Percentiles rank a stretch among this genome's conserved stretches.
phyloP scores from a whole-genome alignment of 2,113 vertebrate species.

The Sardina pilchardus region DNA sequence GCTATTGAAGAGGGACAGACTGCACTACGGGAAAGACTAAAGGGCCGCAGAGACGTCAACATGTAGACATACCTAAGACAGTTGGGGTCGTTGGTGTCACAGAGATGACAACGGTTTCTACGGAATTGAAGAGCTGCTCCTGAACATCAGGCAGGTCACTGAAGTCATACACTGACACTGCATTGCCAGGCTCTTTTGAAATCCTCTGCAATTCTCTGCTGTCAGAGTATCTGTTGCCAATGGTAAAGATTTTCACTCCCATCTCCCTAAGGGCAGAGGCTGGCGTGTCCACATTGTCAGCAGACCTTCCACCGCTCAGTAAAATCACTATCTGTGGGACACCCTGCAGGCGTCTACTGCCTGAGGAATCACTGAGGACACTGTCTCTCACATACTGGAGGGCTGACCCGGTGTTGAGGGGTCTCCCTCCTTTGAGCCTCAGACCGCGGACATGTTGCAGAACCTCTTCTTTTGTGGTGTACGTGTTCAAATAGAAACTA shows the following conservation, averaged over 20 bases:
- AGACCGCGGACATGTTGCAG: conserved; percentile 28
- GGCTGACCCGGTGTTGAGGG: conserved; percentile 28
- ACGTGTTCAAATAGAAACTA: conserved; percentile 42
- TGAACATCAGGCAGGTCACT: conserved; percentile 39
- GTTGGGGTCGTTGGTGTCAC: not conserved
- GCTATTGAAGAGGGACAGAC: not conserved
- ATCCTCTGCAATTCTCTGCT: not conserved
- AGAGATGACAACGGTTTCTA: not conserved
- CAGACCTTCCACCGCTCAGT: conserved; percentile 33
- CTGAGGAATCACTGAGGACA: conserved; percentile 33
- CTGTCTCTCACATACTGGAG: conserved; percentile 38
- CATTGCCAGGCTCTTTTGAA: conserved; percentile 12
- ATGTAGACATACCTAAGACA: conserved; percentile 24
- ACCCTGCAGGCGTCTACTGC: conserved; percentile 35
- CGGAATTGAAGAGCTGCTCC: conserved; percentile 42
- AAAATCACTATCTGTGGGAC: conserved; percentile 43
- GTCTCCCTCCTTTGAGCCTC: conserved; percentile 42
- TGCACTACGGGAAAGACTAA: not conserved
- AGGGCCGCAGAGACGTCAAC: not conserved
- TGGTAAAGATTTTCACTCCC: conserved; percentile 36
- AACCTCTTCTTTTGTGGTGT: conserved; percentile 19
- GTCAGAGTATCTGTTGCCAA: conserved; percentile 48
- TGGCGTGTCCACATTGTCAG: conserved; percentile 35
- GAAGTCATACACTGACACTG: conserved; percentile 30
- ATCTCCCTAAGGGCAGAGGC: conserved; percentile 31